phyloP scores from a whole-genome alignment of 2,113 vertebrate species.

The Elgaria multicarinata region DNA sequence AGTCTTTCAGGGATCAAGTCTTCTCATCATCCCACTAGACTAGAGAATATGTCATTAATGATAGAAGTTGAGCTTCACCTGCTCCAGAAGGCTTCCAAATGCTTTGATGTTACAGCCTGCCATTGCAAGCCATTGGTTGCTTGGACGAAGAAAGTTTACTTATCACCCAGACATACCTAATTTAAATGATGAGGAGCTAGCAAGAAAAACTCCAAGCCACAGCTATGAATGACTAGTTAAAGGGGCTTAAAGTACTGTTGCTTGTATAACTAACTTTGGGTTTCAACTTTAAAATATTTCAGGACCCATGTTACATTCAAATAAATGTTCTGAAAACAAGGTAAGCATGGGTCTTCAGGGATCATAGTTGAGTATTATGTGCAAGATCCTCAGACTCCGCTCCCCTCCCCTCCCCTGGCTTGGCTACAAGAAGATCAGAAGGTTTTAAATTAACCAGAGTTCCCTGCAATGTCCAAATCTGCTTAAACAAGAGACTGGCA shows the following conservation, averaged over 20 bases:
- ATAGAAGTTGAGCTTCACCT: conserved; percentile 2
- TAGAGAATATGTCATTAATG: background rate
- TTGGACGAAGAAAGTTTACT: background rate
- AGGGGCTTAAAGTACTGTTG: background rate
- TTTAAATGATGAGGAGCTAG: background rate
- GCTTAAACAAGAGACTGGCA: too few relatives aligned
- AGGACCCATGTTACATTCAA: background rate
- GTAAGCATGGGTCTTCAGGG: background rate
- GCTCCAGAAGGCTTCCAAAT: background rate
- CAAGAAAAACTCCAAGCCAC: background rate
- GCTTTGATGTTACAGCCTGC: background rate
- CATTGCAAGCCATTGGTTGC: background rate
- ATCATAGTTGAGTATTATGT: background rate
- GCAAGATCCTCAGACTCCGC: background rate
- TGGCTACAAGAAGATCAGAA: background rate
- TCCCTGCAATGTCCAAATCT: background rate
- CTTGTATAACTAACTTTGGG: background rate
- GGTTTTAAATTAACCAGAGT: background rate
- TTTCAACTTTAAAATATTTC: background rate
- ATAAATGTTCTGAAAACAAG: background rate
- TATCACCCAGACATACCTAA: background rate
- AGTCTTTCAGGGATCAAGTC: background rate
- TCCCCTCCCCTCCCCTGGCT: background rate
- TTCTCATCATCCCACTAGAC: background rate
- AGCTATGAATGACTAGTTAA: background rate